These are phyloP conservation scores for Rallus crepitans DNA, from an alignment of 2,797 vertebrate genomes.

Conservation along the genomic window DNA sequence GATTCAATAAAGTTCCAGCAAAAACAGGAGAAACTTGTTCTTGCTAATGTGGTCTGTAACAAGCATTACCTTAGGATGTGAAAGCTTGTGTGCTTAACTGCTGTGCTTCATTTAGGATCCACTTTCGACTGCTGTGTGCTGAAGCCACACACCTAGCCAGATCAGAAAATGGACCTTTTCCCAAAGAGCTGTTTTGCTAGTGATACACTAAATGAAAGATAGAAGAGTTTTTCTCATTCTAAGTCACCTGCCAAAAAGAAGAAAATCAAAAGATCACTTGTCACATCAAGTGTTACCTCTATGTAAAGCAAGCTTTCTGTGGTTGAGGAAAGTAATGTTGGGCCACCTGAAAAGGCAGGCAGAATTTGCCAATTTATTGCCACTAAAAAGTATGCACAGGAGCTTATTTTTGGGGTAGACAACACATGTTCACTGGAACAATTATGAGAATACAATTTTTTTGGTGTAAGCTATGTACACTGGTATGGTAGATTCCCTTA, in stretches of 20 bases:
- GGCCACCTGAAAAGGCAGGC: not conserved
- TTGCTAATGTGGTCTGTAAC: not conserved
- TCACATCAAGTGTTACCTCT: not conserved
- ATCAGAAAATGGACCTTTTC: not conserved
- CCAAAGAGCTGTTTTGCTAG: not conserved
- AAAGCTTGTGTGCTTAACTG: not conserved
- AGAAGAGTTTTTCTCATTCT: not conserved
- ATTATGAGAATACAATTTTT: not conserved
- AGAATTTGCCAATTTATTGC: not conserved
- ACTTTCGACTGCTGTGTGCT: fast-evolving
- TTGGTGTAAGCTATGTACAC: not conserved
- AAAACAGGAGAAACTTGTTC: not conserved
- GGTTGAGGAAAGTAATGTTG: not conserved
- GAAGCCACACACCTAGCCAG: not conserved
- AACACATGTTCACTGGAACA: not conserved
- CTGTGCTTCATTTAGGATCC: fast-evolving
- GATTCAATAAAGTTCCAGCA: not conserved
- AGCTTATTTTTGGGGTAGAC: not conserved
- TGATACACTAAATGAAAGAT: not conserved
- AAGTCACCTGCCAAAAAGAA: not conserved
- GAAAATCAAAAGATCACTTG: not conserved
- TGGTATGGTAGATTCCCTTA: not conserved
- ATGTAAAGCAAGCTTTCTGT: not conserved
- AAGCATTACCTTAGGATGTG: not conserved
- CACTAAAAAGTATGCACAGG: too few species aligned